Evolutionary conservation across 2,797 vertebrate genomes (phyloP).

Genomic region (Artibeus lituratus): DNA sequence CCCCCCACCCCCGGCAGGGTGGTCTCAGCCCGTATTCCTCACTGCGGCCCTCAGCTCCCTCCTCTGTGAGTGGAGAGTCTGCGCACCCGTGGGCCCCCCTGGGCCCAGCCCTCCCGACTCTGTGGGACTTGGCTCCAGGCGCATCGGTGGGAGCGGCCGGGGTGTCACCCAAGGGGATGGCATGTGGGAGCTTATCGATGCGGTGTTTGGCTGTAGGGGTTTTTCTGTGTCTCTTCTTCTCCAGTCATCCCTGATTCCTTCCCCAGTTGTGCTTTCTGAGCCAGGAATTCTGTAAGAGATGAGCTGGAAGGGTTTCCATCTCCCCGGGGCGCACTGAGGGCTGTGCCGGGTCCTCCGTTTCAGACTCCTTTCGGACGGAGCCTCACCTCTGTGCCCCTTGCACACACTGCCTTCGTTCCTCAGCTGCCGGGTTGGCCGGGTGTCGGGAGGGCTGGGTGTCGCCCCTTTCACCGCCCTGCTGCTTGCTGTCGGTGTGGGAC

Average conservation of each 20-base stretch:
- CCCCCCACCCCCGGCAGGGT: background rate
- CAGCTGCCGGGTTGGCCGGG: background rate
- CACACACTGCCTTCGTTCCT: no score
- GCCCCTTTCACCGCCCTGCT: accelerated
- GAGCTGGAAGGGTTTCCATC: background rate
- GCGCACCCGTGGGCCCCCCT: background rate
- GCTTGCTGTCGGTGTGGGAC: background rate
- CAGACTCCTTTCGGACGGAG: no score
- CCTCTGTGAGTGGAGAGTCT: accelerated
- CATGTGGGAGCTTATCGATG: accelerated
- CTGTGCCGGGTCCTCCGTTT: no score
- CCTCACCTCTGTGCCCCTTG: background rate
- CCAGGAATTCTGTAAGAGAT: background rate
- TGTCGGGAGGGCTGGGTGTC: no score
- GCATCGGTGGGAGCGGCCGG: no score
- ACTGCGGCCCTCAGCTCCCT: background rate
- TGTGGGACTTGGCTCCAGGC: accelerated
- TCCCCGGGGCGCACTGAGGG: background rate
- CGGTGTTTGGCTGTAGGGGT: background rate
- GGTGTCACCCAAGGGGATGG: accelerated
- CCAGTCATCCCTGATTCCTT: background rate
- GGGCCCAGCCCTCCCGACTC: accelerated
- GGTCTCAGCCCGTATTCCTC: background rate
- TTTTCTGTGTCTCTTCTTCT: background rate
- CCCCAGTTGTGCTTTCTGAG: background rate